Evolutionary conservation across 53 echinoderm and acorn worm genomes (phyloP).

Genomic region (Stichopus horrens): DNA sequence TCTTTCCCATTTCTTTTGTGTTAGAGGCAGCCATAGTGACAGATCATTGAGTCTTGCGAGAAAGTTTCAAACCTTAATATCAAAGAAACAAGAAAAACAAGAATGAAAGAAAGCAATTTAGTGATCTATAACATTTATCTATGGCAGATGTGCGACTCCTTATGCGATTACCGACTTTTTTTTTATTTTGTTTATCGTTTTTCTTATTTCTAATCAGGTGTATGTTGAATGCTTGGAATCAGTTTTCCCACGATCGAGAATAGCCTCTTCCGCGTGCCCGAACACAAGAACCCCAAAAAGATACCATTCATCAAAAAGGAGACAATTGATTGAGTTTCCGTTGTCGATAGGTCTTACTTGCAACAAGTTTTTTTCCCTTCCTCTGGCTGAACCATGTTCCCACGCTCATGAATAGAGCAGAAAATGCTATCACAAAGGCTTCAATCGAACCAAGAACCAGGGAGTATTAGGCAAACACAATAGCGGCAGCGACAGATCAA

Average conservation of each 20-base stretch:
- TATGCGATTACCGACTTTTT: neutral
- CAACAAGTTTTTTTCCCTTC: neutral
- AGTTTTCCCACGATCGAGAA: slow-evolving; percentile 37
- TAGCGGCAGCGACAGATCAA: slow-evolving; percentile 6
- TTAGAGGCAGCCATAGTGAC: neutral
- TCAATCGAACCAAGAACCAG: slow-evolving; percentile 5
- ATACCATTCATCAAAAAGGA: neutral
- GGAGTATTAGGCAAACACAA: slow-evolving; percentile 7
- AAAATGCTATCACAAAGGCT: slow-evolving; percentile 17
- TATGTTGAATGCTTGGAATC: neutral
- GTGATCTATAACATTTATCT: slow-evolving; percentile 1
- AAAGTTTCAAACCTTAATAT: neutral
- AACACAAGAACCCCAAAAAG: neutral
- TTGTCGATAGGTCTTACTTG: neutral
- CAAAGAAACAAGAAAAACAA: too few species aligned
- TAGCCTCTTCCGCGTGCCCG: slow-evolving; percentile 24
- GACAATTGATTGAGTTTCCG: neutral
- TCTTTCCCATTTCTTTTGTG: neutral
- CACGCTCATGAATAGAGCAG: slow-evolving; percentile 25
- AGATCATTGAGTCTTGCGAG: neutral
- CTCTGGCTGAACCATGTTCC: slow-evolving; percentile 6
- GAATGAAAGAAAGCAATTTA: neutral
- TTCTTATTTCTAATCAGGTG: neutral
- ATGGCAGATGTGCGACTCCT: neutral
- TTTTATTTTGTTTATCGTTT: too few species aligned